phyloP scores from a whole-genome alignment of 2,888 invertebrate species.

The Epicampocera succincta region DNA sequence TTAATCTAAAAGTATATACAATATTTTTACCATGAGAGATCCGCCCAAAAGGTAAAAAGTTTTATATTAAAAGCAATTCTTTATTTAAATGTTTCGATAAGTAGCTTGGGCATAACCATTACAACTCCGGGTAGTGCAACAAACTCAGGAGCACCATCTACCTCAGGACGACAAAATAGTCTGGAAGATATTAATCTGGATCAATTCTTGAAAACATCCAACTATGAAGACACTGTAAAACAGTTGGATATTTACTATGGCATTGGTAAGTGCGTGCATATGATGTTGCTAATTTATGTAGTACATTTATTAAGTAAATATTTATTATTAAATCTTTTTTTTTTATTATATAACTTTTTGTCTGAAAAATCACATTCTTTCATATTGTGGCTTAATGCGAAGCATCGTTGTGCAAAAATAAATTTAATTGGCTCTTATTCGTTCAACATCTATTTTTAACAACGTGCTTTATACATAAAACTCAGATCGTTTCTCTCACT shows the following conservation, averaged over 20 bases:
- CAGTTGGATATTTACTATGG: constrained; percentile 97
- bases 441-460: constrained; percentile 37
- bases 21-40: constrained; percentile 74
- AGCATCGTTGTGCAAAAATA: background rate
- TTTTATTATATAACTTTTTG: constrained; percentile 54
- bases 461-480: background rate
- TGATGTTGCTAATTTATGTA: constrained; percentile 16
- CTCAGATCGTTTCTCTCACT: no score
- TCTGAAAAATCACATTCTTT: background rate
- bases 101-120: constrained; percentile 74
- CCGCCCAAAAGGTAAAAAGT: constrained; percentile 75
- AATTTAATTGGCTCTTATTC: background rate
- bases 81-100: background rate
- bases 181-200: constrained; percentile 90
- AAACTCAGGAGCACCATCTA: constrained; percentile 73
- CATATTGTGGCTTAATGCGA: background rate
- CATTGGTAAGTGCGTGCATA: constrained; percentile 85
- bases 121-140: constrained; percentile 68
- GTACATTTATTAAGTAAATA: background rate
- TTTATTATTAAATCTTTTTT: no score
- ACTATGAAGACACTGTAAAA: constrained; percentile 94
- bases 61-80: background rate
- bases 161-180: constrained; percentile 83
- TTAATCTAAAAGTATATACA: constrained; percentile 1
- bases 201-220: constrained; percentile 90